Evolutionary conservation across 2,888 invertebrate genomes (phyloP).

Genomic region (Drosophila nigricruria): DNA sequence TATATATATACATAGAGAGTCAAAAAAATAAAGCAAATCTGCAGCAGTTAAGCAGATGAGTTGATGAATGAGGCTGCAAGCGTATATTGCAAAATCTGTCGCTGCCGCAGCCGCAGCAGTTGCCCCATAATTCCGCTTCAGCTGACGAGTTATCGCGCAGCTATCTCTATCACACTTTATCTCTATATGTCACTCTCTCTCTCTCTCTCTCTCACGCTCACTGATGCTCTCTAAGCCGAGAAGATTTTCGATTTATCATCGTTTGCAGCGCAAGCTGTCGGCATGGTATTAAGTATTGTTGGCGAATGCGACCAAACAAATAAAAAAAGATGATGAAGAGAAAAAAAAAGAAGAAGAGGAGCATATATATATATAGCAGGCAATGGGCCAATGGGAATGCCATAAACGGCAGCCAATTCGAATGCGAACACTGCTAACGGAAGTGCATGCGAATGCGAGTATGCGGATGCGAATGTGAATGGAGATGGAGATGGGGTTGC

Average conservation of each 20-base stretch:
- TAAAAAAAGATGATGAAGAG: slow-evolving; percentile 13
- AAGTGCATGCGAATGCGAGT: slow-evolving; percentile 18
- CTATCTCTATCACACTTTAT: slow-evolving; percentile 14
- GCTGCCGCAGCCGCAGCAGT: slow-evolving; percentile 15
- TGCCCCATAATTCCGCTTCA: slow-evolving; percentile 44
- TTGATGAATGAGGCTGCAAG: slow-evolving; percentile 31
- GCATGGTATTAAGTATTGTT: slow-evolving; percentile 72
- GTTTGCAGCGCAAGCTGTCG: slow-evolving; percentile 75
- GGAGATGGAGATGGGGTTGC: slow-evolving; percentile 10
- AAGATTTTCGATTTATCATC: slow-evolving; percentile 80
- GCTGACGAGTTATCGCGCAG: slow-evolving; percentile 48
- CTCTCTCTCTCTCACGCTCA: background rate
- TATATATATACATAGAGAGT: background rate
- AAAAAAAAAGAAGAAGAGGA: background rate
- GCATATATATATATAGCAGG: slow-evolving; percentile 11
- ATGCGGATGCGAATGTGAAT: slow-evolving; percentile 21
- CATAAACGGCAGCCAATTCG: slow-evolving; percentile 61
- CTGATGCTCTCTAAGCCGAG: slow-evolving; percentile 60
- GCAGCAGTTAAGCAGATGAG: slow-evolving; percentile 20
- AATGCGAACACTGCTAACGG: slow-evolving; percentile 16
- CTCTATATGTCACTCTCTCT: slow-evolving; percentile 1
- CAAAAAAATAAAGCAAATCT: background rate
- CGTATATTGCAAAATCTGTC: slow-evolving; percentile 42
- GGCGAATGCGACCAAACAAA: slow-evolving; percentile 47
- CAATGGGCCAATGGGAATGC: slow-evolving; percentile 53